Evolutionary conservation across 1,140 invertebrate genomes (phyloP).

Genomic region (Drosophila prosaltans): DNA sequence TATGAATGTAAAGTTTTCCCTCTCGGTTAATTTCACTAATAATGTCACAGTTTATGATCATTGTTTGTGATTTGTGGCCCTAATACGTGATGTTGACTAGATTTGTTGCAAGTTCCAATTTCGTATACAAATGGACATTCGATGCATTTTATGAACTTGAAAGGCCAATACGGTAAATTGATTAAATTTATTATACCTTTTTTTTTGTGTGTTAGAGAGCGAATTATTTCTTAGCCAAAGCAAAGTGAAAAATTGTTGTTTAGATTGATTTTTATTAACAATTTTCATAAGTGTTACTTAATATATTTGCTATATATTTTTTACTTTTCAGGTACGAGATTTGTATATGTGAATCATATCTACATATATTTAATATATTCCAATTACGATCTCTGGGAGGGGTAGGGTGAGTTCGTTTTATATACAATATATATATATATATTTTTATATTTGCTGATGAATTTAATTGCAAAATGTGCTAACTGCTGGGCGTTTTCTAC

Average conservation of each 20-base stretch:
- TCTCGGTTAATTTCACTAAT: slow-evolving; percentile 55
- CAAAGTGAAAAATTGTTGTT: too few relatives aligned
- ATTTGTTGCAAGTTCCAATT: slow-evolving; percentile 41
- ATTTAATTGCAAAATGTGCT: too few relatives aligned
- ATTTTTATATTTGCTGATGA: too few relatives aligned
- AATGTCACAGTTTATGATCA: slow-evolving; percentile 64
- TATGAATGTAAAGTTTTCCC: slow-evolving; percentile 29
- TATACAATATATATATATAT: too few relatives aligned
- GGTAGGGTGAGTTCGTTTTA: too few relatives aligned
- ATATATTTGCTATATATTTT: background rate
- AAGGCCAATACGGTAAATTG: slow-evolving; percentile 27
- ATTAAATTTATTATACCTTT: background rate
- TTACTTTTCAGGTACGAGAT: background rate
- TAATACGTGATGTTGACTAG: slow-evolving; percentile 54
- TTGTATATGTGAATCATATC: background rate
- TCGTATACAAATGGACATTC: slow-evolving; percentile 49
- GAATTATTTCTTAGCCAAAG: background rate
- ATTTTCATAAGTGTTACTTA: background rate
- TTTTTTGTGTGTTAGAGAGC: background rate
- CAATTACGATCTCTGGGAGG: too few relatives aligned
- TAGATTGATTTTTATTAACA: background rate
- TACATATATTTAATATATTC: too few relatives aligned
- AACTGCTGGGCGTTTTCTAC: too few relatives aligned
- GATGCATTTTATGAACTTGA: slow-evolving; percentile 27
- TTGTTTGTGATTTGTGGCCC: slow-evolving; percentile 60